Conservation (phyloP, 1,140 invertebrate species). For the Drosophila parvula region DNA sequence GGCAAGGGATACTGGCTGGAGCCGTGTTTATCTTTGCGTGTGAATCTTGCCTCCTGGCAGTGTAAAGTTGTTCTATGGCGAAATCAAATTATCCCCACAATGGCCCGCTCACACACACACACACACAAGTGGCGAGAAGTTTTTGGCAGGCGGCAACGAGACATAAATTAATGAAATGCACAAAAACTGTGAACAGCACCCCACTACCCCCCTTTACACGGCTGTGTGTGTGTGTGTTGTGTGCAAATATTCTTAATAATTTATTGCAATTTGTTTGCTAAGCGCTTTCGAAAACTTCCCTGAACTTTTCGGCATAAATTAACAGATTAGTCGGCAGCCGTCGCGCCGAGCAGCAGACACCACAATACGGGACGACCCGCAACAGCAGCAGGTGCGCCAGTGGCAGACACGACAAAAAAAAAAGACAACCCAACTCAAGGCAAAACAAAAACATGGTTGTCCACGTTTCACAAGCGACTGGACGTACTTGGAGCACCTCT, state of each 20-base stretch:
- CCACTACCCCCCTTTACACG: neutral
- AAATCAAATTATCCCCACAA: slow-evolving; percentile 57
- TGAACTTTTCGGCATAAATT: slow-evolving; percentile 80
- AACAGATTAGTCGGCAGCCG: slow-evolving; percentile 73
- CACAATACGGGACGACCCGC: neutral
- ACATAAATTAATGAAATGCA: slow-evolving; percentile 75
- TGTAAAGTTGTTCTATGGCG: slow-evolving; percentile 47
- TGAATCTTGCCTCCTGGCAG: slow-evolving; percentile 70
- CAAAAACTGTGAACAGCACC: slow-evolving; percentile 31
- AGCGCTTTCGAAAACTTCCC: slow-evolving; percentile 68
- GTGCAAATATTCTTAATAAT: slow-evolving; percentile 76
- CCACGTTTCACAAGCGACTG: too few species aligned
- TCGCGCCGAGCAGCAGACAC: slow-evolving; percentile 28
- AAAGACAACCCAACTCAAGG: neutral
- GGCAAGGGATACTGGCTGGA: neutral
- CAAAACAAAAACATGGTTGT: too few species aligned
- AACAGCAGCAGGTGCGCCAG: slow-evolving; percentile 27
- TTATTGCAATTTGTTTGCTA: slow-evolving; percentile 80
- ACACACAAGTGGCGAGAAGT: slow-evolving; percentile 43
- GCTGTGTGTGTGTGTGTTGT: slow-evolving; percentile 22
- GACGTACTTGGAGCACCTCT: too few species aligned
- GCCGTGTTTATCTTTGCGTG: slow-evolving; percentile 73
- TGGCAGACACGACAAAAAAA: slow-evolving; percentile 8
- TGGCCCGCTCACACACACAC: neutral
- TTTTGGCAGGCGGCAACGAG: slow-evolving; percentile 41